Base-by-base conservation (phyloP, 2,113 vertebrate species). In the Butastur rufipennis region DNA sequence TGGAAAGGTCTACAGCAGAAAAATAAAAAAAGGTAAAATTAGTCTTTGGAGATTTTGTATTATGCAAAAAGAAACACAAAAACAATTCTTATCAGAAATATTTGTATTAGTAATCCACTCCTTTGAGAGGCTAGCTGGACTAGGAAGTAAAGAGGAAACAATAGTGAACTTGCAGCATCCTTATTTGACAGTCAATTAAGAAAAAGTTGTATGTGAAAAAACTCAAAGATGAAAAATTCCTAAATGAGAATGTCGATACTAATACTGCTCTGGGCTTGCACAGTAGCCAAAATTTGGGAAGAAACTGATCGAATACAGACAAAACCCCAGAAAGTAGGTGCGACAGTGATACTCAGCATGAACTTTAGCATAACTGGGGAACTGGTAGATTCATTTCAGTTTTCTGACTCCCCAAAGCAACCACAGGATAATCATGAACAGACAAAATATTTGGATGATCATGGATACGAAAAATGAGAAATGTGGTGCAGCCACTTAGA, bases 391-490 rank as follows among this genome's bases (percentile, higher is more conserved):
- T 79, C 29, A 91, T 81, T 88, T 93, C 68, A 95, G 65, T 91
- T 79, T 95, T 89, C 83, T 83, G 63, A 95, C 47, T 93, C 88
- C 71, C 86, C 56, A 95, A 93, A 95, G 87, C 71, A 95, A 95
- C 86, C 96, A 84, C 94, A 95, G 70, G 89, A 88, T 95, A 96
- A 93, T 95, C 90, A 92, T 4, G 72, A 96, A 91, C 87, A 96
- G 87, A 88, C 80, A 95, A 95, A 93, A 87, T 87, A 95, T 50
- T 74, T 97, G 82, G 53, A 95, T 89, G 82, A 97, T 89, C 78
- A 74, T 36, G 90, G 70, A 93, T 75, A 78, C 25, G 93, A 97
- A 97, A 96, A 97, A 94, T 84, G 87, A 96, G 81, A 92, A 94
- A 85, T 86, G 70, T 66, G 85, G 81, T 79, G 45, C 52, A 94